Evolutionary conservation across 1,140 invertebrate species (phyloP).

Genomic region (Brachionus asplanchnoidis): DNA sequence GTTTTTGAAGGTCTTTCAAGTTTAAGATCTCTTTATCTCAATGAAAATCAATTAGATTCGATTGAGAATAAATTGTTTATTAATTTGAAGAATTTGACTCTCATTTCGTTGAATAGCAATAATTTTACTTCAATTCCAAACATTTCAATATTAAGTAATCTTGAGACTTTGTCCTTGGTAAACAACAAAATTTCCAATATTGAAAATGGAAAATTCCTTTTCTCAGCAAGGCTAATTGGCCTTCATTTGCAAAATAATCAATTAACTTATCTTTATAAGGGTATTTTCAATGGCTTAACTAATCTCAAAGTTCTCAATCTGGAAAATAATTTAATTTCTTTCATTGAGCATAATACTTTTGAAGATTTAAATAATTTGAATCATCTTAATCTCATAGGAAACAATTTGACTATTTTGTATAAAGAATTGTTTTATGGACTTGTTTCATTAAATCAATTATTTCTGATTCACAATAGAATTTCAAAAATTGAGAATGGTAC

Average conservation of each 20-base stretch:
- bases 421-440: background rate
- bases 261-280: background rate
- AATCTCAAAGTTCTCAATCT: background rate
- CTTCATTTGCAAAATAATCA: background rate
- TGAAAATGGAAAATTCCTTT: background rate
- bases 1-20: background rate
- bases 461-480: background rate
- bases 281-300: background rate
- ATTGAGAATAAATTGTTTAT: background rate
- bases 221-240: background rate
- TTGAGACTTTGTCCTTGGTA: background rate
- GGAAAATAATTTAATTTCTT: background rate
- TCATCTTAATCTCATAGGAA: background rate
- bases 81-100: background rate
- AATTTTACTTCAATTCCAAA: background rate
- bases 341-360: background rate
- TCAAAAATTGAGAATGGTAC: background rate
- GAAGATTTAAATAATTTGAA: background rate
- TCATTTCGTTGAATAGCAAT: background rate
- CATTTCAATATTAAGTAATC: background rate
- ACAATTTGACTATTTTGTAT: background rate
- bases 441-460: background rate
- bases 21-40: background rate
- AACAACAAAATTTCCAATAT: background rate
- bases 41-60: background rate